These are phyloP conservation scores for Yponomeuta sedellus DNA, from an alignment of 2,888 invertebrate genomes.

Conservation along the genomic window DNA sequence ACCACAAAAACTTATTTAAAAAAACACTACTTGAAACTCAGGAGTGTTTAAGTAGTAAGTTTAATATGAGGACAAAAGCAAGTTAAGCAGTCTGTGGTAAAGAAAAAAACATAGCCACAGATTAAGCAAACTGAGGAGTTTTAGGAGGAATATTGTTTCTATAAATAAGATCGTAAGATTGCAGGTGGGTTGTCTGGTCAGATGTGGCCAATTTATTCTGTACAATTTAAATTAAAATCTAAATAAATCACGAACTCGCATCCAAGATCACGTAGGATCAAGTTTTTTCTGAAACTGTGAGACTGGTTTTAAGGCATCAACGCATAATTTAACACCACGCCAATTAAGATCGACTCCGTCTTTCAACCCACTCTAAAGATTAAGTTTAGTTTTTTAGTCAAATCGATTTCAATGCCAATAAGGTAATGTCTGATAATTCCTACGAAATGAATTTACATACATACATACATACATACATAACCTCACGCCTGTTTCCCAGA, in stretches of 20 bases:
- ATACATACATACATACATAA: too few relatives aligned
- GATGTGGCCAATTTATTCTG: neutral
- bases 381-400: neutral
- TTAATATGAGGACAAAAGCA: too few relatives aligned
- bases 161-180: neutral
- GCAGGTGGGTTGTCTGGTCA: neutral
- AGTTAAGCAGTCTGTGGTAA: too few relatives aligned
- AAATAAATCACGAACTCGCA: neutral
- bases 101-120: too few relatives aligned
- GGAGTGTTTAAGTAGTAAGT: too few relatives aligned
- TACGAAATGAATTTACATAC: neutral
- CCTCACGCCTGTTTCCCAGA: too few relatives aligned
- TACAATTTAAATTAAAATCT: neutral
- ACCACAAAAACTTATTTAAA: too few relatives aligned
- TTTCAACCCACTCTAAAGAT: neutral
- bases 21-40: too few relatives aligned
- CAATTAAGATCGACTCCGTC: neutral
- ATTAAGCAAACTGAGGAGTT: too few relatives aligned
- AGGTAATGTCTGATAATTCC: neutral
- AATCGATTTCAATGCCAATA: neutral
- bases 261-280: neutral
- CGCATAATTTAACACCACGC: neutral
- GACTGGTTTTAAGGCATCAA: neutral
- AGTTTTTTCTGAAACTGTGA: neutral
- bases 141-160: too few relatives aligned